A percentile compares a stretch with the other conserved stretches of the same genome.
phyloP scores from a whole-genome alignment of 2,113 vertebrate genomes.

The Chlorodrepanis virens region DNA sequence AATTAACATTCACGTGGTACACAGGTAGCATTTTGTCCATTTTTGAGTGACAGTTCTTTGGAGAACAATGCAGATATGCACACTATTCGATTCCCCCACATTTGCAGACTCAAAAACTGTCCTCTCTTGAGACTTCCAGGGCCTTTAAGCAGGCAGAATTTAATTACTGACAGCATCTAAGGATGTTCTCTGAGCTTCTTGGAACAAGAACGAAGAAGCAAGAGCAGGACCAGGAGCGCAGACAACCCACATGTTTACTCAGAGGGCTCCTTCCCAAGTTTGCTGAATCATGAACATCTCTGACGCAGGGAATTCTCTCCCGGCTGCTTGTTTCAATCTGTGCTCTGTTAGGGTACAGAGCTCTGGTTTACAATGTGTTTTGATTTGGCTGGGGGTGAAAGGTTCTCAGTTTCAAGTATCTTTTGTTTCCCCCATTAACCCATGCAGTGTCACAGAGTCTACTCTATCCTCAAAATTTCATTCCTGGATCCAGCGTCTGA shows the following conservation, averaged over 20 bases:
- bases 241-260: constrained; percentile 13
- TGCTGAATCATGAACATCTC: constrained; percentile 58
- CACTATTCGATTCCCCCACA: not conserved
- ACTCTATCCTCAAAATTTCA: not conserved
- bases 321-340: not conserved
- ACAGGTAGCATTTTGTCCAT: not conserved
- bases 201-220: not conserved
- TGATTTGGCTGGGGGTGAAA: constrained; percentile 27
- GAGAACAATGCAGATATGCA: not conserved
- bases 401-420: constrained; percentile 29
- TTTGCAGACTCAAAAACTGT: not conserved
- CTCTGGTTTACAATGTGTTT: not conserved
- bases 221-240: not conserved
- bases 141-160: constrained; percentile 40
- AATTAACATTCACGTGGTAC: not conserved
- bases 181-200: not conserved
- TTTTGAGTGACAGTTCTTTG: not conserved
- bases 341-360: not conserved
- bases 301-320: constrained; percentile 32
- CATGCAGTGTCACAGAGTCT: not conserved
- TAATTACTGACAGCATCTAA: constrained; percentile 22
- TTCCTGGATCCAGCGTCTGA: not conserved
- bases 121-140: not conserved
- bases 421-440: not conserved
- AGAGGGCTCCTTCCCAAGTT: constrained; percentile 31